Evolutionary conservation across 2,888 invertebrate genomes (phyloP).

Genomic region (Melieria omissa): DNA sequence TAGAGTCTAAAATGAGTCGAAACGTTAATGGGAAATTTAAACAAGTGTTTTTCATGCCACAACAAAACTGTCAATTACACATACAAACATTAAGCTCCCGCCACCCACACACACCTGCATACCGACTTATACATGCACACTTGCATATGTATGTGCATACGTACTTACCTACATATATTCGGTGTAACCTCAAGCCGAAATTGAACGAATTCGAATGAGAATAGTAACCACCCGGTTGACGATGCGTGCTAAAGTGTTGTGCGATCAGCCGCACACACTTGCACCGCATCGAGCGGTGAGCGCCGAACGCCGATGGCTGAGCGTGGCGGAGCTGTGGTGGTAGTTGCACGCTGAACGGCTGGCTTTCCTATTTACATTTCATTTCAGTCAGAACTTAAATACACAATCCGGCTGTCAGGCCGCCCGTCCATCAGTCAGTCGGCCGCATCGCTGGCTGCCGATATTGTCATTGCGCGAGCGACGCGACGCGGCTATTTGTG

Average conservation of each 20-base stretch:
- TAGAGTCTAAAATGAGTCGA: too few relatives aligned
- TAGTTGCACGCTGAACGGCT: neutral
- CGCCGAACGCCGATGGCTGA: neutral
- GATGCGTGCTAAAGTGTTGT: neutral
- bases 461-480: too few relatives aligned
- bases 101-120: neutral
- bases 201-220: neutral
- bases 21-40: too few relatives aligned
- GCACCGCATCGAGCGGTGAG: too few relatives aligned
- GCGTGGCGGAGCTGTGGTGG: neutral
- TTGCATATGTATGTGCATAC: neutral
- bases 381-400: constrained; percentile 29
- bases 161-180: neutral
- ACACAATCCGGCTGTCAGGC: constrained; percentile 1
- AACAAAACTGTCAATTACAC: too few relatives aligned
- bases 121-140: neutral
- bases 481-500: too few relatives aligned
- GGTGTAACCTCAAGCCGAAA: neutral
- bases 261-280: too few relatives aligned
- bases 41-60: too few relatives aligned
- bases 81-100: too few relatives aligned
- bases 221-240: neutral
- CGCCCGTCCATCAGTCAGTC: too few relatives aligned
- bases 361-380: constrained; percentile 28
- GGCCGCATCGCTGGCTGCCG: too few relatives aligned